A percentile compares a stretch with the other conserved stretches of the same genome.
Evolutionary conservation across 2,888 invertebrate genomes (phyloP).

Genomic region (Eremobia ochroleuca): DNA sequence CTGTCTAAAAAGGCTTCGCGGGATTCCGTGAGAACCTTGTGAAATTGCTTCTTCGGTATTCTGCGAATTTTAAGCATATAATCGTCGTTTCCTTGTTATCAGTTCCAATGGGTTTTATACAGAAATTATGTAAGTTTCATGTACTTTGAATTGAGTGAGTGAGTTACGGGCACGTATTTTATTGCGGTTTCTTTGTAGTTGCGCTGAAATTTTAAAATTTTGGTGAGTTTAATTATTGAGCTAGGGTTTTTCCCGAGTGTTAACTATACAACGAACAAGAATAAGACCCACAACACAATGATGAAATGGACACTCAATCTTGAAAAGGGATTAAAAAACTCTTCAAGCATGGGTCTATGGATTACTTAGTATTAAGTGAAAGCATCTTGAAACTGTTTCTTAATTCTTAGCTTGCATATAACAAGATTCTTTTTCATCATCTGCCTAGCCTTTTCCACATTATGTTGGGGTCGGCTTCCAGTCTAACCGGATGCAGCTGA

Average conservation of each 20-base stretch:
- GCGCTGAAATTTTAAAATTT: no score
- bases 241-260: background rate
- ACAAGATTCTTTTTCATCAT: no score
- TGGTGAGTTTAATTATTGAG: background rate
- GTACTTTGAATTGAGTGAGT: constrained; percentile 28
- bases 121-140: constrained; percentile 52
- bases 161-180: background rate
- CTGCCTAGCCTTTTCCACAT: no score
- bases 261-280: no score
- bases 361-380: background rate
- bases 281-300: background rate
- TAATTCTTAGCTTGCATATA: no score
- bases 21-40: constrained; percentile 68
- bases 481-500: no score
- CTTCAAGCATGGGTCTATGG: background rate
- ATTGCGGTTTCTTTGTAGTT: background rate
- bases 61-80: constrained; percentile 71
- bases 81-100: constrained; percentile 82
- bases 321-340: background rate
- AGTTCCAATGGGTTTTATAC: constrained; percentile 60
- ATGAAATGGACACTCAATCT: background rate
- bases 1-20: constrained; percentile 79
- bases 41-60: constrained; percentile 64
- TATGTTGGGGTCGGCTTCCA: no score
- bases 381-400: constrained; percentile 1